Evolutionary conservation across 2,888 invertebrate genomes (phyloP), one percentile per base, ranked within the genome.

Genomic region (Argyresthia albistria): DNA sequence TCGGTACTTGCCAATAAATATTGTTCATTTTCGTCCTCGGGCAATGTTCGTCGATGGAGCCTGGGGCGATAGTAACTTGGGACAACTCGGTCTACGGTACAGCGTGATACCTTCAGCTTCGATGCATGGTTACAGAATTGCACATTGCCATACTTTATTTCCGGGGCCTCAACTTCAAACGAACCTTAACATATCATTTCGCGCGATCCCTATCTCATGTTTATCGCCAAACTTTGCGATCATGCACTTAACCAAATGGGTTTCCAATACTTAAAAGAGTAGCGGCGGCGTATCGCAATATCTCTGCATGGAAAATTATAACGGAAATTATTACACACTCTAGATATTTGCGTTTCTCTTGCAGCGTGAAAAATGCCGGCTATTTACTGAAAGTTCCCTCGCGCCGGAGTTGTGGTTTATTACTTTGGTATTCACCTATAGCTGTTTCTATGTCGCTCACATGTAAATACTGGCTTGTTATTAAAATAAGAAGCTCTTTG

Each of bases 171-270:
- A 4, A 14, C 45, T 53, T 57, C 57, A 54, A 50, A 53, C 54
- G 54, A 55, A 80, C 78, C 80, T 80, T 73, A 77, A 81, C 81
- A 81, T 81, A 83, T 84, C 82, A 83, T 80, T 78, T 77, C 76
- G 73, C 70, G 72, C 70, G 69, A 69, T 75, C 73, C 80, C 80
- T 84, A 78, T 80, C 80, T 84, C 81, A 83, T 82, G 84, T 82
- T 84, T 84, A 87, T 83, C 73, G 80, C 75, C 74, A 82, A 87
- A 84, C 80, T 86, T 84, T 73, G 75, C 8, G 78, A 80, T 82
- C 78, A 76, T 82, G 83, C 83, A 86, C 86, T 87, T 82, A 87
- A 71, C 80, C 70, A 82, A 87, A 86, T 87, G 82, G 83, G 71
- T 84, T 87, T 83, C 79, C 82, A 80, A 87, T 86, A 84, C 76